Conservation (phyloP, 2,888 invertebrate species). For the Drosophila quinaria region DNA sequence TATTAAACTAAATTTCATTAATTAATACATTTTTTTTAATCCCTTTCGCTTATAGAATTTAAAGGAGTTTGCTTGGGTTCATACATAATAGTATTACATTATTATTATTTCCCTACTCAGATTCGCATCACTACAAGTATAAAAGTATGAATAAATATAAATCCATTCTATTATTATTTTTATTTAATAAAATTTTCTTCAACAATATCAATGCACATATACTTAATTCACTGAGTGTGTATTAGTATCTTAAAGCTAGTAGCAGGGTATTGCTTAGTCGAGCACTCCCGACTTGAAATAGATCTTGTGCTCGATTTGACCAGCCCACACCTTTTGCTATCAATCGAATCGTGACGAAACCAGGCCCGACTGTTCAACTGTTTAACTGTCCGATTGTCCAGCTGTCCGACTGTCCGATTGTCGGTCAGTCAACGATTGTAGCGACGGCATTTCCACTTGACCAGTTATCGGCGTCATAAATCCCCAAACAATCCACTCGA, state of each 20-base stretch:
- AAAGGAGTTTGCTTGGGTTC: no score
- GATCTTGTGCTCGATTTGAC: conserved; percentile 29
- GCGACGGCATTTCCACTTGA: conserved; percentile 67
- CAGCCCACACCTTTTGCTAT: conserved; percentile 56
- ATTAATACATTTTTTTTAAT: no score
- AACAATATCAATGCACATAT: no score
- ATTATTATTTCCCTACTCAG: no score
- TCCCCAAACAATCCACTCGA: conserved; percentile 75
- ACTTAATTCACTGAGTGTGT: background rate
- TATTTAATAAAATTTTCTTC: no score
- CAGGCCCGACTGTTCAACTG: conserved; percentile 25
- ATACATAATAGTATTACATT: no score
- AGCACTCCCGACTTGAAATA: background rate
- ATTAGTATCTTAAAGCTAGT: background rate
- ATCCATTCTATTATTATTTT: no score
- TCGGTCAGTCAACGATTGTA: conserved; percentile 19
- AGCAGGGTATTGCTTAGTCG: background rate
- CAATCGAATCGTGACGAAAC: conserved; percentile 71
- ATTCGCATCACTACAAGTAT: no score
- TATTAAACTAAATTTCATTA: no score
- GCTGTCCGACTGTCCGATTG: conserved; percentile 3
- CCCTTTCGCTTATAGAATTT: no score
- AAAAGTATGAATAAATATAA: no score
- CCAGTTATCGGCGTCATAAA: conserved; percentile 76
- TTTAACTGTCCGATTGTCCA: background rate